These are phyloP conservation scores for Herpailurus yagouaroundi DNA, from an alignment of 2,113 vertebrate genomes.

Conservation along the genomic window DNA sequence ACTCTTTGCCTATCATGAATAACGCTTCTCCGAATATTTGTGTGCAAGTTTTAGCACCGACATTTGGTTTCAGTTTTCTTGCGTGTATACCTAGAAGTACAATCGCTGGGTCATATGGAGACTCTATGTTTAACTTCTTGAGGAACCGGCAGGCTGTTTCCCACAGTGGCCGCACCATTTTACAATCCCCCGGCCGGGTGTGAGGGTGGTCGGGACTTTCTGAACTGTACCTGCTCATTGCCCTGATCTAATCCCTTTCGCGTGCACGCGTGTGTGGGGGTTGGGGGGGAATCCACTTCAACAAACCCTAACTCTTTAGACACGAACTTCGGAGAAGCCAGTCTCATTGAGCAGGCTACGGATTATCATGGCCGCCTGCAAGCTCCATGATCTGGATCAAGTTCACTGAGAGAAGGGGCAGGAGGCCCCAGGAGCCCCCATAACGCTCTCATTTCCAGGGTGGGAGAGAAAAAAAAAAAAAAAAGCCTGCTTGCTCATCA, in stretches of 20 bases:
- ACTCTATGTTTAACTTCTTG: not conserved
- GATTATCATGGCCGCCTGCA: rapidly evolving
- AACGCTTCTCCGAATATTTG: not conserved
- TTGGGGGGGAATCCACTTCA: not conserved
- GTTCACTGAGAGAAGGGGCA: not conserved
- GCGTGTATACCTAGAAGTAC: not conserved
- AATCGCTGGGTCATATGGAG: not conserved
- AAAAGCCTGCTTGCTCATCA: not conserved
- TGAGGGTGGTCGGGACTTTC: not conserved
- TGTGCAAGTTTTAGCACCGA: not conserved
- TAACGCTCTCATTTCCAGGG: rapidly evolving
- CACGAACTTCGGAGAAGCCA: not conserved
- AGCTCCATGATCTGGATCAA: not conserved
- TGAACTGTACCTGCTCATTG: not conserved
- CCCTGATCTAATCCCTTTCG: not conserved
- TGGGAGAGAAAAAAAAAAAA: too few species aligned
- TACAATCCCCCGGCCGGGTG: rapidly evolving
- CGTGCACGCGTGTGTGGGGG: not conserved
- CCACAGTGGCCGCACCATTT: not conserved
- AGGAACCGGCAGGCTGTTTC: not conserved
- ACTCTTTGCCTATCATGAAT: not conserved
- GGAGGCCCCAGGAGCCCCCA: not conserved
- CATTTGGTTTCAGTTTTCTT: not conserved
- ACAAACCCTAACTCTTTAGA: not conserved
- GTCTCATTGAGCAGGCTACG: not conserved